Conservation (phyloP, 2,797 vertebrate genomes). For the Eulemur albifrons region DNA sequence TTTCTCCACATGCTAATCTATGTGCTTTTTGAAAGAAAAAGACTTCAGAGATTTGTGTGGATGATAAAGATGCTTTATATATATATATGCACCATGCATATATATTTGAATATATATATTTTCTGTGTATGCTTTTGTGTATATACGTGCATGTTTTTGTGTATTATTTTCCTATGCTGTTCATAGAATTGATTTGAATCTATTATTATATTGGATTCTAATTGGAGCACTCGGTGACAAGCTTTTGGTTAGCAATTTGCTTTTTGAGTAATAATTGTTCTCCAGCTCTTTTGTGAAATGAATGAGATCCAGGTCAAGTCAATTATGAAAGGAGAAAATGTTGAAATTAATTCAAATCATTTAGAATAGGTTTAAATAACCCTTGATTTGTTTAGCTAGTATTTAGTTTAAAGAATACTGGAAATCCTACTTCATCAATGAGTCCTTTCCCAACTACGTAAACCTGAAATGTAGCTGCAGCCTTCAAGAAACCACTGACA, state of each 20-base stretch:
- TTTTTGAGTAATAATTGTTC: neutral
- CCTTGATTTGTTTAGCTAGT: conserved; percentile 27
- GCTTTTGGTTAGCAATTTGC: neutral
- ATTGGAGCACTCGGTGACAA: neutral
- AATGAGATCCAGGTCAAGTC: conserved; percentile 17
- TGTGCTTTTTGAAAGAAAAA: neutral
- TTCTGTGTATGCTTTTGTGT: neutral
- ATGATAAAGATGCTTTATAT: neutral
- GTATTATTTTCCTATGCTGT: neutral
- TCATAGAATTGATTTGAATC: neutral
- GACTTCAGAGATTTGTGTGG: neutral
- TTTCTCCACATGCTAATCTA: neutral
- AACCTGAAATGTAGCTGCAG: neutral
- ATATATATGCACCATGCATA: neutral
- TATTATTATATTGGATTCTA: neutral
- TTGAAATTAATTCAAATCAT: conserved; percentile 31
- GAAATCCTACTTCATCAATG: neutral
- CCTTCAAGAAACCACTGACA: neutral
- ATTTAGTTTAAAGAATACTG: conserved; percentile 39
- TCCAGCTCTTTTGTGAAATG: neutral
- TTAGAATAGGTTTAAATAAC: conserved; percentile 37
- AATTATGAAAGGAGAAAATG: conserved; percentile 13
- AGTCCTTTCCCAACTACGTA: neutral
- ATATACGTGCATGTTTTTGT: neutral
- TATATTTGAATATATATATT: neutral